Conservation (phyloP, 2,797 vertebrate species). For the Sparidentex hasta region DNA sequence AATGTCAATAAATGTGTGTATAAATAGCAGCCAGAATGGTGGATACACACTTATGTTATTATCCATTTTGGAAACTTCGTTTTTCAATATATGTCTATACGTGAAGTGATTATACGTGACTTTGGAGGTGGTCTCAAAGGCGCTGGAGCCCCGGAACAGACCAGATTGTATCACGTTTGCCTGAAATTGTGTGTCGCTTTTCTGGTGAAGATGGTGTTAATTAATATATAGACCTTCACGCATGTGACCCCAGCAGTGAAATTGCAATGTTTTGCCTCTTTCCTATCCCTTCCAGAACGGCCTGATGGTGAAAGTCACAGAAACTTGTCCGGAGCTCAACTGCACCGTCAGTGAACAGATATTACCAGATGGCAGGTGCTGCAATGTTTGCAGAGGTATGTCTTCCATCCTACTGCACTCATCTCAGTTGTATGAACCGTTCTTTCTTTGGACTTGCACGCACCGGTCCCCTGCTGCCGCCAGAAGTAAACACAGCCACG, state of each 20-base stretch:
- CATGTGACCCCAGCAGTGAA: background rate
- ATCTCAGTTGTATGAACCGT: slow-evolving; percentile 10
- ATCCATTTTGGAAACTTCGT: no score
- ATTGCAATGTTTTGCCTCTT: background rate
- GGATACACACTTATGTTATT: no score
- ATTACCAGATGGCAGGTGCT: slow-evolving; percentile 93
- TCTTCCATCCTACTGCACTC: background rate
- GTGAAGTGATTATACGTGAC: no score
- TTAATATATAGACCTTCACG: slow-evolving; percentile 8
- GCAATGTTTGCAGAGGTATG: slow-evolving; percentile 95
- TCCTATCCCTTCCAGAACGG: slow-evolving; percentile 86
- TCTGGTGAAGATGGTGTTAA: background rate
- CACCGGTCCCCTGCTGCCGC: background rate
- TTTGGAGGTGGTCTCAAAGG: background rate
- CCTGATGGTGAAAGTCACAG: slow-evolving; percentile 90
- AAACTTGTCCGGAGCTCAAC: slow-evolving; percentile 91
- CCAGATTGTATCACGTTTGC: background rate
- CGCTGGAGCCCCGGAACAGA: background rate
- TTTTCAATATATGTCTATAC: no score
- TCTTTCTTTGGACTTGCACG: slow-evolving; percentile 6
- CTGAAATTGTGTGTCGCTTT: background rate
- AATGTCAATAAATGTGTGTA: no score
- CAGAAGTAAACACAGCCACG: slow-evolving; percentile 32
- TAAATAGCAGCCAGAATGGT: no score
- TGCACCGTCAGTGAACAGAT: slow-evolving; percentile 90